phyloP scores from a whole-genome alignment of 2,113 vertebrate species.

The Hymenochirus boettgeri region DNA sequence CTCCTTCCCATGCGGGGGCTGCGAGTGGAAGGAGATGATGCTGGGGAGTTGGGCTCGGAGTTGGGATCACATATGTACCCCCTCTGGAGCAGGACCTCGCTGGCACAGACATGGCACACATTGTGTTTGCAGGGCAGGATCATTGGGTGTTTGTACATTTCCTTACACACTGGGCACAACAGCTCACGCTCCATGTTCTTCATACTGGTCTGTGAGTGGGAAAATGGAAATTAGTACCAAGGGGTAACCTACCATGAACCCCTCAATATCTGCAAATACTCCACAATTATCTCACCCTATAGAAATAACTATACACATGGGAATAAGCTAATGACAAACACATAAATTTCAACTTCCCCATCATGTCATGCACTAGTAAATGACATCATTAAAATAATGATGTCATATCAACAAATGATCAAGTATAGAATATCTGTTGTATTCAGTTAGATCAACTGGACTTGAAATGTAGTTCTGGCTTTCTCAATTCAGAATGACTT shows the following conservation, averaged over 20 bases:
- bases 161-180: conserved; percentile 87
- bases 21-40: conserved; percentile 80
- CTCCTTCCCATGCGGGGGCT: conserved; percentile 81
- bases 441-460: too few relatives aligned
- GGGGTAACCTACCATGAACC: not conserved
- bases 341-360: too few relatives aligned
- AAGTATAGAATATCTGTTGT: too few relatives aligned
- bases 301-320: too few relatives aligned
- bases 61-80: conserved; percentile 81
- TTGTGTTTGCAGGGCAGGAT: conserved; percentile 89
- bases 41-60: conserved; percentile 85
- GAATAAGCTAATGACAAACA: too few relatives aligned
- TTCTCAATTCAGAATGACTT: too few relatives aligned
- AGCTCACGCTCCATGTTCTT: conserved; percentile 94
- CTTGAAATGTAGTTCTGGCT: too few relatives aligned
- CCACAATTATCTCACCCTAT: too few relatives aligned
- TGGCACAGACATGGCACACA: conserved; percentile 88
- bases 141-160: conserved; percentile 92
- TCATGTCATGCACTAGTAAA: too few relatives aligned
- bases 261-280: not conserved
- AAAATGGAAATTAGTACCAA: not conserved
- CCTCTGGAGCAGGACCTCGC: conserved; percentile 84
- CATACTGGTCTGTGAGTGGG: conserved; percentile 83
- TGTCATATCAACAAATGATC: too few relatives aligned
- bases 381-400: too few relatives aligned